Base-by-base conservation (phyloP, 2,113 vertebrate genomes). In the Otis tarda region DNA sequence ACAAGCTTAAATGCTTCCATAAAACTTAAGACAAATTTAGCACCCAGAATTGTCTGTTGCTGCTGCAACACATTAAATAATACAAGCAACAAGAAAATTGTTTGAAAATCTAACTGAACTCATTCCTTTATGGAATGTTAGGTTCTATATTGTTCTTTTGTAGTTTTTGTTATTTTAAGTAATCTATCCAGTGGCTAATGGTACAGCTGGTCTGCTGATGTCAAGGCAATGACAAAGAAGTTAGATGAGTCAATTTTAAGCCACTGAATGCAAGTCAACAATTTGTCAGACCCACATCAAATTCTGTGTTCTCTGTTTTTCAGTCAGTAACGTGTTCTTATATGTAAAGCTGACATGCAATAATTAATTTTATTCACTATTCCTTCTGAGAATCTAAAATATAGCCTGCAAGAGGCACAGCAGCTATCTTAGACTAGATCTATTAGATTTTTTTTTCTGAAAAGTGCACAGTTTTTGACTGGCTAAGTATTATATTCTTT, bases 41-140 rank as follows among this genome's bases (percentile, higher is more conserved):
- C 57, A 35, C 64, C 33, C 35, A 65, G 63, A 73, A 64, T 47
- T 87, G 22, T 64, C 39, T 52, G 0, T 57, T 56, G 49, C 35
- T 92, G 35, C 53, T 76, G 35, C 31, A 92, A n/a, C 21, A 23
- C 30, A 65, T 76, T 80, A 85, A 75, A 63, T 68, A 85, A 85
- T 79, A 85, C 45, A 88, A 76, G 45, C 30, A 80, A 69, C 28
- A 71, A 60, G 67, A 80, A 86, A 86, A 64, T 49, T 0, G 68
- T 80, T 64, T 55, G n/a, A 71, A 91, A 91, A 60, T 76, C 4
- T 30, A 22, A 55, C 14, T 52, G 43, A 79, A 18, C 18, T 86
- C 12, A 52, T 60, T 76, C 53, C 20, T 35, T n/a, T 68, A 86
- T 68, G 43, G 49, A 64, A 56, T 68, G 9, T 67, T 57, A 63